Evolutionary conservation across 2,797 vertebrate species (phyloP).

Genomic region (Molothrus aeneus): DNA sequence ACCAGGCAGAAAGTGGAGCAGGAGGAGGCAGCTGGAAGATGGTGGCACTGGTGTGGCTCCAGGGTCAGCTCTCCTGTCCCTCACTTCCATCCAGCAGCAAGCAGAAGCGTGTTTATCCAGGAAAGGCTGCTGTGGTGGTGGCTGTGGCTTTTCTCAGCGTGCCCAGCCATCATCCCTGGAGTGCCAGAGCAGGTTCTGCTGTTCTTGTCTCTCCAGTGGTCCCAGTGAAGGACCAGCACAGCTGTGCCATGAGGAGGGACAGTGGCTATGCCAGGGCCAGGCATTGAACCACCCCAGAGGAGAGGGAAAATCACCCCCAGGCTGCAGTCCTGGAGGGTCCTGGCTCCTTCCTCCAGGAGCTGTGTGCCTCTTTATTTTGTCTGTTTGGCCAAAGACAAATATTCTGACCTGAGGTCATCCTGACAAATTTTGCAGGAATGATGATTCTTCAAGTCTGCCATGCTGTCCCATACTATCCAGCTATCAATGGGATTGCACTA

Average conservation of each 20-base stretch:
- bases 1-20: neutral
- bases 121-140: neutral
- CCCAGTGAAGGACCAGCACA: neutral
- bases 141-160: neutral
- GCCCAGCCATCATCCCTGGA: neutral
- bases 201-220: neutral
- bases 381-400: slow-evolving; percentile 62
- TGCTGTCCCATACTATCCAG: neutral
- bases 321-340: neutral
- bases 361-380: slow-evolving; percentile 55
- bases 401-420: slow-evolving; percentile 64
- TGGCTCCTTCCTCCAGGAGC: neutral
- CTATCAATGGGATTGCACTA: slow-evolving; percentile 59
- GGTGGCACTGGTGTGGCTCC: neutral
- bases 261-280: neutral
- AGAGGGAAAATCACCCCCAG: neutral
- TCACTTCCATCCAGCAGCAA: neutral
- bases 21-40: neutral
- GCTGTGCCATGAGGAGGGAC: neutral
- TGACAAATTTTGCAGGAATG: slow-evolving; percentile 66
- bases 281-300: neutral
- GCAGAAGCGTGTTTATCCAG: neutral
- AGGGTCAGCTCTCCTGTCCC: neutral
- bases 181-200: neutral
- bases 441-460: slow-evolving; percentile 44